Evolutionary conservation across 2,113 vertebrate species (phyloP), one percentile per base, ranked within the genome.

Genomic region (Neolamprologus variostigma): DNA sequence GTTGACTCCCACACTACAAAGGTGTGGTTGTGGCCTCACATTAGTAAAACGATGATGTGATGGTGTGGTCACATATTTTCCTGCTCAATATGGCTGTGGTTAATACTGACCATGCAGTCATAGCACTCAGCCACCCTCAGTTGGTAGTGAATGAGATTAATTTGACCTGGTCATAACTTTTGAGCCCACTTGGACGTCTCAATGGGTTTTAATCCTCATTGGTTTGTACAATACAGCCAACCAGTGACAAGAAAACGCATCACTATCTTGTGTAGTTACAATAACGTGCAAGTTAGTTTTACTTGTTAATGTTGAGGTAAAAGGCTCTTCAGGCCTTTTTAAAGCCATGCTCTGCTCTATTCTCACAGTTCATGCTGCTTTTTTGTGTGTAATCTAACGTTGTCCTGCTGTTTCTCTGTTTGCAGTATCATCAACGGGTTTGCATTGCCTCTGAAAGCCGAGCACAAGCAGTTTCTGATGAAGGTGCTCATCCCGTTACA

Each of bases 381-480:
- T 59, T 57, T 51, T 68, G 14, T 88, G 45, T 31, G 26, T 76
- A 21, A 79, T 55, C 31, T 31, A 3, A 45, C 16, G 4, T 8
- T 14, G 26, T 10, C 11, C 40, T 82, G 63, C 63, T 68, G 42
- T 76, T 55, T 91, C 90, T 96, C 71, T 83, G 68, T 89, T 96
- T 92, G 76, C 96, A 99, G 99, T 96, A 99, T 99, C 96, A 99
- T 99, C 96, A 99, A 99, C 88, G 98, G 99, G 85, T 99, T 99
- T 95, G 99, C 99, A 57, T 96, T 99, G 96, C 99, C 99, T 81
- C 96, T 99, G 97, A 99, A 99, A 96, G 97, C 97, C 14, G 99
- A 99, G 95, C 99, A 99, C 96, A 99, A 98, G 94, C 99, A 99
- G 95, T 99, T 99, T 96, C 97, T 99, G 92, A 98, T 99, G 98